Evolutionary conservation across 2,888 invertebrate species (phyloP), one percentile per base, ranked within the genome.

Genomic region (Archips crataeganus): DNA sequence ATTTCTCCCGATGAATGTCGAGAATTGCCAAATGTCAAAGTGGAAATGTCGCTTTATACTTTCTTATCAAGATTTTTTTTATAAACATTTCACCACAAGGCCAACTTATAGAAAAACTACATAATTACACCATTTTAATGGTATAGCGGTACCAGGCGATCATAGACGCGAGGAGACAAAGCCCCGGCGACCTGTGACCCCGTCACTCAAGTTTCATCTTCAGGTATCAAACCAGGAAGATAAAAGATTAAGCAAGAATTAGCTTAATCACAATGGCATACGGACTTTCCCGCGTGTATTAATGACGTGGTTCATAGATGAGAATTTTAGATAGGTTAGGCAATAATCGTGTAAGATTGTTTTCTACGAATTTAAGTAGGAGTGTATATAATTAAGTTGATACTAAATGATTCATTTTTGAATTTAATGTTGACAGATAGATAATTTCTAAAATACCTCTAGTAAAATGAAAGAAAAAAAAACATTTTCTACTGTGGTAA

Each of bases 61-160:
- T 23, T 23, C 23, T 23, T 23, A 23, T 23, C 23, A 23, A 23
- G 23, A 23, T 23, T 23, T 23, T 23, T 23, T 23, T 23, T 23
- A 23, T 23, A 23, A 23, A 23, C 23, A 23, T 23, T 23, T 23
- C 23, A 23, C 23, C 23, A 23, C 23, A 23, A 23, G 23, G 23
- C 23, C 23, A 23, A n/a, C n/a, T n/a, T n/a, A n/a, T n/a, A n/a
- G n/a, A 1, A 23, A 23, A 23, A 80, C 81, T 79, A 75, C 76
- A 77, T 89, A 87, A 89, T 89, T 88, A 85, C 79, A 78, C 74
- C 78, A 79, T 80, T 84, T 63, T 76, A 85, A 85, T 88, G 84
- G 80, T 77, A 77, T 87, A 86, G 83, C 87, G 84, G 89, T 85
- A 89, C 87, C 79, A 85, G 84, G 85, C 81, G 77, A 69, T 77